These are phyloP conservation scores for Galeruca laticollis DNA, from an alignment of 2,888 invertebrate genomes.

Conservation along the genomic window DNA sequence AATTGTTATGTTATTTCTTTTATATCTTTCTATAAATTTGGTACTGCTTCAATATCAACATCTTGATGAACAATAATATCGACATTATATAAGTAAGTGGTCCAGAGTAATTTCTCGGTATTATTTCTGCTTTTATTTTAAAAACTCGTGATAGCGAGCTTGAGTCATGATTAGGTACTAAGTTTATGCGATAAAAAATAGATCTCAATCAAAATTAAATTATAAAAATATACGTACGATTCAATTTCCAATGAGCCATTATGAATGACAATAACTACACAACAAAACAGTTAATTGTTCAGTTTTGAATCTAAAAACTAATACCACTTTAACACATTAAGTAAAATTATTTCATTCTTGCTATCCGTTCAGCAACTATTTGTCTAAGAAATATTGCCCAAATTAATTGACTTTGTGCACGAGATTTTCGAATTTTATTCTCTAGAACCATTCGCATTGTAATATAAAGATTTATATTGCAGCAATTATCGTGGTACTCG, in stretches of 20 bases:
- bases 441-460: slow-evolving; percentile 42
- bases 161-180: too few species aligned
- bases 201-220: background rate
- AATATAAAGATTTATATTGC: slow-evolving; percentile 17
- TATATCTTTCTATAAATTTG: background rate
- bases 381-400: slow-evolving; percentile 30
- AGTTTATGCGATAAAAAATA: too few species aligned
- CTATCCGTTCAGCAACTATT: background rate
- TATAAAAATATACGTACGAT: background rate
- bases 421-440: slow-evolving; percentile 35
- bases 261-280: background rate
- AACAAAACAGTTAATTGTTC: background rate
- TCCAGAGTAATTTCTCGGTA: too few species aligned
- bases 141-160: too few species aligned
- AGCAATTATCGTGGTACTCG: background rate
- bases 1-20: too few species aligned
- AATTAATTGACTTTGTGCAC: slow-evolving; percentile 27
- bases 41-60: background rate
- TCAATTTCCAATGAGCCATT: background rate
- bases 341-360: background rate
- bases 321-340: background rate
- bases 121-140: too few species aligned
- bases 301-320: background rate
- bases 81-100: too few species aligned
- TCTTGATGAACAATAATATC: too few species aligned